These are phyloP conservation scores for Microcebus tavaratra DNA, from an alignment of 2,113 vertebrate species.

Conservation along the genomic window DNA sequence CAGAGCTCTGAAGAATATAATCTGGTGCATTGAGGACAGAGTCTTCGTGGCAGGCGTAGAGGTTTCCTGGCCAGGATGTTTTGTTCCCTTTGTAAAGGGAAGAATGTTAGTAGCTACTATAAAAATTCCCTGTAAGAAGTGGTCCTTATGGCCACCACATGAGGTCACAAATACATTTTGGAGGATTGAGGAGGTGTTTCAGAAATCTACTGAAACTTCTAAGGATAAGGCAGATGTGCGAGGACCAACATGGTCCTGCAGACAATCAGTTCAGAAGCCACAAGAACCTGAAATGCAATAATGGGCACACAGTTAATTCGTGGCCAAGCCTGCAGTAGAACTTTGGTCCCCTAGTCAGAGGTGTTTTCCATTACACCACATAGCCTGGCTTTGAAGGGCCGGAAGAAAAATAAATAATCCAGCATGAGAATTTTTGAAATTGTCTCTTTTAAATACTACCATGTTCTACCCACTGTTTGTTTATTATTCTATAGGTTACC, in stretches of 20 bases:
- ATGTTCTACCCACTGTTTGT: not conserved
- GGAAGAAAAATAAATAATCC: not conserved
- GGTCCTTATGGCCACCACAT: not conserved
- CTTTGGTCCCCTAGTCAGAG: not conserved
- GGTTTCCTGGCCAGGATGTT: not conserved
- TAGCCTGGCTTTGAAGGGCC: not conserved
- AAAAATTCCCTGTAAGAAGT: not conserved
- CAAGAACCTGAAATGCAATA: not conserved
- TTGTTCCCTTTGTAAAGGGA: not conserved
- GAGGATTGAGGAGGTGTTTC: not conserved
- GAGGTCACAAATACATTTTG: not conserved
- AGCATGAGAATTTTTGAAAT: not conserved
- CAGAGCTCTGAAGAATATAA: not conserved
- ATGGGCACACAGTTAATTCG: not conserved
- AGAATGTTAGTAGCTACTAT: not conserved
- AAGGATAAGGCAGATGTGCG: not conserved
- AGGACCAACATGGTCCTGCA: not conserved
- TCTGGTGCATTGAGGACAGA: not conserved
- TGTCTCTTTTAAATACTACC: not conserved
- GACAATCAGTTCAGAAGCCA: not conserved
- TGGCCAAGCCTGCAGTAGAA: not conserved
- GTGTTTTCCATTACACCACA: not conserved
- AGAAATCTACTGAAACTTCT: not conserved
- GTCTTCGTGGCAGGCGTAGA: not conserved
- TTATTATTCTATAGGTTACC: not conserved